phyloP scores from a whole-genome alignment of 2,797 vertebrate genomes.

The Chrysocyon brachyurus region DNA sequence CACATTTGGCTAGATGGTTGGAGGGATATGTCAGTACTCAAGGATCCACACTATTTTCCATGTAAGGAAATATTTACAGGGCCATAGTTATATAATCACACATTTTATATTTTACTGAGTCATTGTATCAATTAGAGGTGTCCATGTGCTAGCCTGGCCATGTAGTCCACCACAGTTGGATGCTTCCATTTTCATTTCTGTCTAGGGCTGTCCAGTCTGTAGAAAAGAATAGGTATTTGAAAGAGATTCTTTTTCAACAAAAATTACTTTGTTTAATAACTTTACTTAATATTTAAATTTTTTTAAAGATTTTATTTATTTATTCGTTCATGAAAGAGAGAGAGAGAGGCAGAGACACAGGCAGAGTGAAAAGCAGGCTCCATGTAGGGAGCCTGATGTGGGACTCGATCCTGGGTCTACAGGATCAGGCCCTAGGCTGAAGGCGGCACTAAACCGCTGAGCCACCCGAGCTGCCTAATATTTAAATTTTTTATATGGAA shows the following conservation, averaged over 20 bases:
- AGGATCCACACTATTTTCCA: not conserved
- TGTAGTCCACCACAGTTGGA: not conserved
- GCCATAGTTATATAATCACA: not conserved
- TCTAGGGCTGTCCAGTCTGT: not conserved
- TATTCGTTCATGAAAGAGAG: no score
- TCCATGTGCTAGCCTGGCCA: not conserved
- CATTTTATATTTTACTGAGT: not conserved
- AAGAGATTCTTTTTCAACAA: not conserved
- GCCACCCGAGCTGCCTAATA: no score
- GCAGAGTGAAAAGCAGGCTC: no score
- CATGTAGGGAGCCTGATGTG: no score
- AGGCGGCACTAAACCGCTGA: no score
- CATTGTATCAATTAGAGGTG: not conserved
- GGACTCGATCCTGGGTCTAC: no score
- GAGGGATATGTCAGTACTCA: not conserved
- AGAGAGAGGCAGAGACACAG: no score
- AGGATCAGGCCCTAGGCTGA: no score
- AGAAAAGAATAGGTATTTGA: not conserved
- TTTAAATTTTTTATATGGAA: not conserved
- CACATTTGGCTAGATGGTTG: not conserved
- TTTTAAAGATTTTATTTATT: no score
- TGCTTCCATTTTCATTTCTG: not conserved
- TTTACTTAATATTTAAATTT: not conserved
- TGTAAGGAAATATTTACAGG: not conserved
- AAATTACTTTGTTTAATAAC: not conserved